Evolutionary conservation across 2,888 invertebrate species (phyloP).

Genomic region (Hyalella azteca): DNA sequence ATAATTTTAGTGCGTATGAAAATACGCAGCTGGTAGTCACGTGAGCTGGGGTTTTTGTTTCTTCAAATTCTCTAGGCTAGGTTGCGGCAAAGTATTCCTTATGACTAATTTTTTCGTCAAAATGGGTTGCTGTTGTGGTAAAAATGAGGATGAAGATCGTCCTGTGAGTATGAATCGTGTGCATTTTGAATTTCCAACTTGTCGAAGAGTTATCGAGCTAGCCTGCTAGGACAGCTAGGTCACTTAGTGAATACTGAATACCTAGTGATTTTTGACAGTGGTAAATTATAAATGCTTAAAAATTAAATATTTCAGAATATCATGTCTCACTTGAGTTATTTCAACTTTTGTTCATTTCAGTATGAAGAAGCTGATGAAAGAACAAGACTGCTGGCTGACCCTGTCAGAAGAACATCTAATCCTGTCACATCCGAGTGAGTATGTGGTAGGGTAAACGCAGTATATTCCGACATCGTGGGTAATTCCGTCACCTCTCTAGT

Average conservation of each 20-base stretch:
- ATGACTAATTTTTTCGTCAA: not conserved
- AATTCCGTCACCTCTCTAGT: no score
- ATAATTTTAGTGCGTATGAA: no score
- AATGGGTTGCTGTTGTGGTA: conserved; percentile 19
- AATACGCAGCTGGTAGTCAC: no score
- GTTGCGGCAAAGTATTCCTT: no score
- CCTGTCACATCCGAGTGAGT: not conserved
- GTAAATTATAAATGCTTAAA: not conserved
- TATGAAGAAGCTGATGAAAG: conserved; percentile 27
- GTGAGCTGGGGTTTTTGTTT: no score
- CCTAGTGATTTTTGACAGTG: not conserved
- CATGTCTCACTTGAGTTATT: no score
- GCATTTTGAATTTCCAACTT: not conserved
- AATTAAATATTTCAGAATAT: not conserved
- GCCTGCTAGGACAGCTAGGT: not conserved
- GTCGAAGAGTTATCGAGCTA: not conserved
- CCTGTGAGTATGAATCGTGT: not conserved
- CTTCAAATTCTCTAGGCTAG: no score
- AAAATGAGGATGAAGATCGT: not conserved
- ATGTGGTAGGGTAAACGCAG: no score
- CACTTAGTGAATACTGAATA: not conserved
- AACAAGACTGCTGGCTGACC: conserved; percentile 20
- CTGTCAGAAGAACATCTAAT: not conserved
- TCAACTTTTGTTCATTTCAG: not conserved
- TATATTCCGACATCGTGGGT: no score